Conservation (phyloP, 2,888 invertebrate species). For the Hymenopus coronatus region DNA sequence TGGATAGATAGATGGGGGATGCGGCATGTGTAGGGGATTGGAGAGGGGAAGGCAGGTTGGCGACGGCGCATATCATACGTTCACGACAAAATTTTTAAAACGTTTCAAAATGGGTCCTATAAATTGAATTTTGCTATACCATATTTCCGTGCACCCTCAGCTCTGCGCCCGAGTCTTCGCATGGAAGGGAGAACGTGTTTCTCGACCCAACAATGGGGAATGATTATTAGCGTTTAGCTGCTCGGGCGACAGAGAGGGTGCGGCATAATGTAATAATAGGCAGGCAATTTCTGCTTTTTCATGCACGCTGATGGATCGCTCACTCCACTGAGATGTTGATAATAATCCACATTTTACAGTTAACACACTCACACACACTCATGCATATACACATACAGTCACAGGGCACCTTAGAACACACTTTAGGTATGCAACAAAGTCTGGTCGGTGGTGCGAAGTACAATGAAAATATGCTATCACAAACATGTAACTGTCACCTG, state of each 20-base stretch:
- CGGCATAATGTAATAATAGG: slow-evolving; percentile 9
- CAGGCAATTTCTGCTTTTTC: slow-evolving; percentile 11
- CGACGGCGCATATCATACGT: not conserved
- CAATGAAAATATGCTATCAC: too few relatives aligned
- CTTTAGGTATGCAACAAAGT: too few relatives aligned
- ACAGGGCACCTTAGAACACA: too few relatives aligned
- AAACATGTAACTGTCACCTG: too few relatives aligned
- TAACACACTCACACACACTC: too few relatives aligned
- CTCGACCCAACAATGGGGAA: slow-evolving; percentile 13
- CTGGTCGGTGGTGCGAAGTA: too few relatives aligned
- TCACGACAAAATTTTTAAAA: slow-evolving; percentile 22
- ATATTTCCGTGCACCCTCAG: not conserved
- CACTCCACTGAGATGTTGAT: too few relatives aligned
- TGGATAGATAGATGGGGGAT: not conserved
- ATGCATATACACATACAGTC: too few relatives aligned
- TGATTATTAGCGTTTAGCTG: slow-evolving; percentile 20
- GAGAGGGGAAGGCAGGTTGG: not conserved
- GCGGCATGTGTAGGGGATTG: not conserved
- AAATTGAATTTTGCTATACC: slow-evolving; percentile 19
- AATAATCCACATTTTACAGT: too few relatives aligned
- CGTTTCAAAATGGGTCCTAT: slow-evolving; percentile 24
- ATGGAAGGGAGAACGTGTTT: not conserved
- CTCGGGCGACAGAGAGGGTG: not conserved
- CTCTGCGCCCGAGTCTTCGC: not conserved
- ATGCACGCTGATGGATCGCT: not conserved